These are phyloP conservation scores for Mesitornis unicolor DNA, from an alignment of 2,113 vertebrate genomes.

Conservation along the genomic window DNA sequence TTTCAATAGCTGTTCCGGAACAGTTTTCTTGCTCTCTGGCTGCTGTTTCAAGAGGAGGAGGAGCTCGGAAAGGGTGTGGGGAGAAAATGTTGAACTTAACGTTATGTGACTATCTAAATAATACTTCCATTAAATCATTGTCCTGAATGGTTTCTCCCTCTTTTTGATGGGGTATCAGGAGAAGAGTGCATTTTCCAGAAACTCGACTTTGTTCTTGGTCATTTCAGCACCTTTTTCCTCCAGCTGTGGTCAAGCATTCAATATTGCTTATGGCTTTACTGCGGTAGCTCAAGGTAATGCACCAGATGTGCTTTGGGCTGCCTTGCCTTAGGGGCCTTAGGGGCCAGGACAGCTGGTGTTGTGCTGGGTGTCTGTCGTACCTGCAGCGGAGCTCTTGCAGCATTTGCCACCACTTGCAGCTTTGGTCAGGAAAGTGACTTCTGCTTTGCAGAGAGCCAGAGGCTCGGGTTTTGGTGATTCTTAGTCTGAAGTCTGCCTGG, in stretches of 20 bases:
- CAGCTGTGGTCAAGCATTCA: neutral
- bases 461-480: neutral
- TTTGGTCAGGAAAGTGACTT: neutral
- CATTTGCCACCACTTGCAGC: fast-evolving
- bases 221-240: neutral
- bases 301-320: neutral
- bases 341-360: neutral
- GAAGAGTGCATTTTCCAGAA: neutral
- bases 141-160: neutral
- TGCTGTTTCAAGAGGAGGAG: neutral
- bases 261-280: neutral
- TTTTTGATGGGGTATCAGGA: neutral
- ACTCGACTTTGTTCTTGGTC: neutral
- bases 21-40: neutral
- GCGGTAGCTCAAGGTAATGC: neutral
- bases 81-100: neutral
- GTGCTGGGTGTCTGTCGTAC: fast-evolving
- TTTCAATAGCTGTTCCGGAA: neutral
- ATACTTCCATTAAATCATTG: neutral
- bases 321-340: fast-evolving
- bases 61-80: neutral
- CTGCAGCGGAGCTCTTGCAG: fast-evolving
- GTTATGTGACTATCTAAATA: neutral
- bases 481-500: neutral
- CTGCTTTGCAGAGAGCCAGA: neutral